These are phyloP conservation scores for Threskiornis aethiopicus DNA, from an alignment of 2,797 vertebrate species.

Conservation along the genomic window DNA sequence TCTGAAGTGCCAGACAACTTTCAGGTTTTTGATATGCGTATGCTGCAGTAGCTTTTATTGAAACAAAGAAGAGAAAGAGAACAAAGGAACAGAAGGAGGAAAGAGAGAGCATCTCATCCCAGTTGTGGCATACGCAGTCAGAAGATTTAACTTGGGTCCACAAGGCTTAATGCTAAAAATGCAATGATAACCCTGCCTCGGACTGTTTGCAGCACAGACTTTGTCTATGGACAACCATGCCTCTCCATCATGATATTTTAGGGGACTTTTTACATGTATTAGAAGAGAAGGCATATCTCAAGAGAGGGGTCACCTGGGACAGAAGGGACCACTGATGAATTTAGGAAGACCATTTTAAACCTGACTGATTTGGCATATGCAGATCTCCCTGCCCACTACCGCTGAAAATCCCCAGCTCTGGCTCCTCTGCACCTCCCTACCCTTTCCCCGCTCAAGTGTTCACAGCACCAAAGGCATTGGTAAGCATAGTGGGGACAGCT, in stretches of 20 bases:
- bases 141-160: background rate
- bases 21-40: slow-evolving; percentile 64
- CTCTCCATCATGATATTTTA: background rate
- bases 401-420: background rate
- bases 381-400: background rate
- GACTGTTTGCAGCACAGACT: background rate
- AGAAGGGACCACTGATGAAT: background rate
- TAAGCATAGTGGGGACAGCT: background rate
- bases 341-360: background rate
- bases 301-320: background rate
- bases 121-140: background rate
- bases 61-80: slow-evolving; percentile 42
- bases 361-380: background rate
- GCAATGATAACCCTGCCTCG: background rate
- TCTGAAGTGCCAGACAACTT: slow-evolving; percentile 67
- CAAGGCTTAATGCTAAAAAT: background rate
- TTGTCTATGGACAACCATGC: background rate
- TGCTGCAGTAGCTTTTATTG: slow-evolving; percentile 46
- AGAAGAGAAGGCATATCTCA: background rate
- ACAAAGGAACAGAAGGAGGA: slow-evolving; percentile 31
- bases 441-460: background rate
- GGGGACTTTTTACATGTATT: background rate
- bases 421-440: background rate
- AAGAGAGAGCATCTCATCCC: slow-evolving; percentile 12
- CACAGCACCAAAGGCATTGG: background rate